phyloP scores from a whole-genome alignment of 2,888 invertebrate genomes.

The Uloborus plumipes region DNA sequence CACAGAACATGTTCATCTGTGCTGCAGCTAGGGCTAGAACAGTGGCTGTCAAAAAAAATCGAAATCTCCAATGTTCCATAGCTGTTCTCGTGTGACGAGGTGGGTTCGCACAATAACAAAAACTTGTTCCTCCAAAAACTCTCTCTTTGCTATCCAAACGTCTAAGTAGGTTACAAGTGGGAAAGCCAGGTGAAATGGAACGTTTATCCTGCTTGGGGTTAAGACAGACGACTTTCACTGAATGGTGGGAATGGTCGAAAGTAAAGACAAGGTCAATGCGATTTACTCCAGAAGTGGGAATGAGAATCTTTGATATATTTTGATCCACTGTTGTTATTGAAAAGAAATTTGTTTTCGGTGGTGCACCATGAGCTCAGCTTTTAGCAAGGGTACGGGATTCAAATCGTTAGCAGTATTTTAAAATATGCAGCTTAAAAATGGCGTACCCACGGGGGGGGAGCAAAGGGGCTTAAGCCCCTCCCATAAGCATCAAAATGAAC shows the following conservation, averaged over 20 bases:
- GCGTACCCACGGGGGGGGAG: too few relatives aligned
- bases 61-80: slow-evolving; percentile 51
- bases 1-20: slow-evolving; percentile 55
- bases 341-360: too few relatives aligned
- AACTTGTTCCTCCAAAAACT: slow-evolving; percentile 12
- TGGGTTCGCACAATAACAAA: slow-evolving; percentile 8
- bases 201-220: slow-evolving; percentile 37
- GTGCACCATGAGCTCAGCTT: too few relatives aligned
- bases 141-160: slow-evolving; percentile 8
- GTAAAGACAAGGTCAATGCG: slow-evolving; percentile 47
- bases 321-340: not conserved
- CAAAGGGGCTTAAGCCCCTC: too few relatives aligned
- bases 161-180: slow-evolving; percentile 43
- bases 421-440: too few relatives aligned
- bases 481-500: too few relatives aligned
- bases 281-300: not conserved
- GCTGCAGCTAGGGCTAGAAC: slow-evolving; percentile 36
- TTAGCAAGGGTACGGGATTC: too few relatives aligned
- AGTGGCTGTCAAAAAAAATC: slow-evolving; percentile 22
- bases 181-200: slow-evolving; percentile 30
- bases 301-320: not conserved
- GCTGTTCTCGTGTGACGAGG: not conserved
- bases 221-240: slow-evolving; percentile 35
- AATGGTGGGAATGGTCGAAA: slow-evolving; percentile 13
- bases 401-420: too few relatives aligned